Base-by-base conservation (phyloP, 2,888 invertebrate species). In the Phortica magna region DNA sequence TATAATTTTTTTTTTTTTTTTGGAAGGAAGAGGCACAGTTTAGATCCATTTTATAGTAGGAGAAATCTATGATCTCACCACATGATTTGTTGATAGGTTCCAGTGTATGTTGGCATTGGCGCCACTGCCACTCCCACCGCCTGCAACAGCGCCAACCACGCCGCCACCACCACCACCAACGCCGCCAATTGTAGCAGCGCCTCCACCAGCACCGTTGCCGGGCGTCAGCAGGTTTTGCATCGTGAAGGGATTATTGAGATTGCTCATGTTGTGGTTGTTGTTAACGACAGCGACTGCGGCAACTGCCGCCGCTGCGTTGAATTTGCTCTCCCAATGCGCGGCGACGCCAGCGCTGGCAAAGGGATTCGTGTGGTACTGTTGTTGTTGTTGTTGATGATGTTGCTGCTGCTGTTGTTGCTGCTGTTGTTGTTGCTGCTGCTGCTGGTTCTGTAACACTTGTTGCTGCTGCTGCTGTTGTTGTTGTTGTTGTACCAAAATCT, bases 181-280 rank as follows among this genome's bases (percentile, higher is more conserved):
- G 17, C 55, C n/a, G 55, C 53, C 67, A n/a, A 64, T 73, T 41
- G 17, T 67, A 64, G 61, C 42, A 53, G 39, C 14, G n/a, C 14
- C 59, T 1, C 65, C 59, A 19, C 80, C 83, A 12, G 83, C 80
- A 61, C 61, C 31, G 10, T 61, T 48, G 67, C 82, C 81, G 0
- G 87, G 65, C 1, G 85, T 81, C 74, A 88, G 77, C 79, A 89
- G 74, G 79, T 87, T 86, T 19, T 89, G 87, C 88, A 88, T 86
- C 55, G 83, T 82, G 70, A 89, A 89, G 71, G 85, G 83, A 76
- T 84, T 87, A 71, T 83, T 88, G 83, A 89, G 87, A 90, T 90
- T 90, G 77, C 85, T 83, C 74, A 89, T 80, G 78, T 84, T 88
- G 80, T 87, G 84, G 78, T 83, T 82, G 78, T 81, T 85, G 61